Evolutionary conservation across 2,797 vertebrate species (phyloP).

Genomic region (Jordanella pulchra): DNA sequence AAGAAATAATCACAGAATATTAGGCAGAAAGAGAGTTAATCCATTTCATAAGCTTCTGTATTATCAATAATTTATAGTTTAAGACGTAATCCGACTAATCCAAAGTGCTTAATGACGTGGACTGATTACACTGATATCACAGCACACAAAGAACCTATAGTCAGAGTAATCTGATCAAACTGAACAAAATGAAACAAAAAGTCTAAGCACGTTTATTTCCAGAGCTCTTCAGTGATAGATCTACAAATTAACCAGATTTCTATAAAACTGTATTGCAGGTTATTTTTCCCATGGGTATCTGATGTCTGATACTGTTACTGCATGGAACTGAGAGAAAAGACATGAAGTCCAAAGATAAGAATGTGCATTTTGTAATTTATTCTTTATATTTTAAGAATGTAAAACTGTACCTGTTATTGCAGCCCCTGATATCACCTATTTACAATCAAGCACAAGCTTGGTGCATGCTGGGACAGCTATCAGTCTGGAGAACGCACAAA

Average conservation of each 20-base stretch:
- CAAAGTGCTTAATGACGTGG: slow-evolving; percentile 69
- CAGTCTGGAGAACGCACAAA: no score
- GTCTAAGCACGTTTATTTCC: slow-evolving; percentile 29
- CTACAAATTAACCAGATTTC: not conserved
- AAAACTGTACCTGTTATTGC: not conserved
- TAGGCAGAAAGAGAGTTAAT: slow-evolving; percentile 29
- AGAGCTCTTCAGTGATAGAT: no score
- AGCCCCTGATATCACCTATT: no score
- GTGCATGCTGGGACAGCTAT: no score
- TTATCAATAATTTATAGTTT: slow-evolving; percentile 36
- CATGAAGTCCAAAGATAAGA: not conserved
- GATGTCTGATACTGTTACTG: not conserved
- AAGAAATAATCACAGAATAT: slow-evolving; percentile 30
- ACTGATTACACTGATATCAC: slow-evolving; percentile 38
- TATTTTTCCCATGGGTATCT: not conserved
- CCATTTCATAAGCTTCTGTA: slow-evolving; percentile 19
- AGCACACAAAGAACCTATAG: slow-evolving; percentile 28
- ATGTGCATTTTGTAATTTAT: not conserved
- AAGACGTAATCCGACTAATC: slow-evolving; percentile 36
- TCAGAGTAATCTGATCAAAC: slow-evolving; percentile 31
- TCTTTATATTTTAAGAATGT: not conserved
- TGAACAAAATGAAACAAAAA: slow-evolving; percentile 26
- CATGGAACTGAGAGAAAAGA: not conserved
- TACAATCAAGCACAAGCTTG: no score
- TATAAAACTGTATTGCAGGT: not conserved